These are phyloP conservation scores for Poecilobothrus nobilitatus DNA, from an alignment of 2,888 invertebrate species.

Conservation along the genomic window DNA sequence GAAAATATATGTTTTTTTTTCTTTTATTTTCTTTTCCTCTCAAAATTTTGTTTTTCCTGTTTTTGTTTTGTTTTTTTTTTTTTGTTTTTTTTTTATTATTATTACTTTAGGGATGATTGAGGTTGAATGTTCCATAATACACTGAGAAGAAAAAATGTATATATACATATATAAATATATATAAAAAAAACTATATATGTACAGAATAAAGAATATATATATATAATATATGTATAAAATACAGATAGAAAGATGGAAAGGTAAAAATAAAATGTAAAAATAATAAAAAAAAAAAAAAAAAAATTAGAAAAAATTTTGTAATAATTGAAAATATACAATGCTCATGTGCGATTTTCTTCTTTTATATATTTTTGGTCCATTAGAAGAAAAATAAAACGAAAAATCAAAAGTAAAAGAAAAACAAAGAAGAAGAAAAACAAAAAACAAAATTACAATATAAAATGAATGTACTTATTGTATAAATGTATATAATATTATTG, in stretches of 20 bases:
- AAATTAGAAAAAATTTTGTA: not conserved
- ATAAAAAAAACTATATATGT: no score
- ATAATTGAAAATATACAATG: constrained; percentile 10
- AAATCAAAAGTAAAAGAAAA: not conserved
- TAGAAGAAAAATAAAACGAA: not conserved
- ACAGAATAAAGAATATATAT: no score
- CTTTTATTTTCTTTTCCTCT: no score
- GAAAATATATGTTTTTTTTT: not conserved
- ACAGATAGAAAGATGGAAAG: not conserved
- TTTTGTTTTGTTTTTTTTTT: not conserved
- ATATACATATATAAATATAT: no score
- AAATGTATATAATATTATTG: no score
- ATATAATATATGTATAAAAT: no score
- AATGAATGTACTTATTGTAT: not conserved
- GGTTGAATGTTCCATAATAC: not conserved
- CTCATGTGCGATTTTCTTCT: constrained; percentile 8
- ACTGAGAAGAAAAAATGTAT: no score
- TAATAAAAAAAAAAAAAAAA: not conserved
- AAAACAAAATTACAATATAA: not conserved
- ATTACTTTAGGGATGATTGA: constrained; percentile 6
- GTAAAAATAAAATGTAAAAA: not conserved
- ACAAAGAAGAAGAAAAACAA: not conserved
- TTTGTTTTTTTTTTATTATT: not conserved
- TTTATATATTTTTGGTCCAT: constrained; percentile 2
- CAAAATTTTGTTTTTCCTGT: not conserved